Conservation (phyloP, 2,888 invertebrate genomes). For the Augochlorella aurata region DNA sequence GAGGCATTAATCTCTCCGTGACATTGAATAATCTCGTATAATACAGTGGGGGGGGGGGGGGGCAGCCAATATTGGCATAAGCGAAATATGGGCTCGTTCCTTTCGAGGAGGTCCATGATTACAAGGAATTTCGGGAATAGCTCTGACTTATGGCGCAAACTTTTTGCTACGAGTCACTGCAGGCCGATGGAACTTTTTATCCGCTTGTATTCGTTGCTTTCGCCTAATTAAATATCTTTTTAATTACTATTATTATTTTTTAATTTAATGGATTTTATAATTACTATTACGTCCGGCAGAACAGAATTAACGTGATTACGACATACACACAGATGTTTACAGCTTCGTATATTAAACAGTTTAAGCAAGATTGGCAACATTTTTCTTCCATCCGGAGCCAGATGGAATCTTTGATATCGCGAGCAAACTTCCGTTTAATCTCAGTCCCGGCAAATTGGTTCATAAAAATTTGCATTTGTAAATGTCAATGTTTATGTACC, state of each 20-base stretch:
- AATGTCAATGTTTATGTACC: neutral
- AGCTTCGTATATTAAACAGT: neutral
- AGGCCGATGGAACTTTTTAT: neutral
- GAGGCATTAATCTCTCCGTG: constrained; percentile 38
- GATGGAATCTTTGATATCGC: neutral
- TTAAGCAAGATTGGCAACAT: neutral
- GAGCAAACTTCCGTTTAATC: neutral
- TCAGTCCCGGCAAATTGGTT: neutral
- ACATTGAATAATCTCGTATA: constrained; percentile 47
- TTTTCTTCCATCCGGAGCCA: neutral
- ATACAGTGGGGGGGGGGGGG: constrained; percentile 13
- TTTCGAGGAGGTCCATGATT: constrained; percentile 16
- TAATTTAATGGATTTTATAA: neutral
- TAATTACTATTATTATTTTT: neutral
- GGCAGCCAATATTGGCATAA: constrained; percentile 38
- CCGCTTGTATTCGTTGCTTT: neutral
- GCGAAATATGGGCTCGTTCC: constrained; percentile 40
- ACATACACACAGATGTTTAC: too few species aligned
- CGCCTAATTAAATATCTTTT: neutral
- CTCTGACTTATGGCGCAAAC: constrained; percentile 23
- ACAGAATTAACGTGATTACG: too few species aligned
- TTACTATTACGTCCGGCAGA: too few species aligned
- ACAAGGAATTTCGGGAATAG: constrained; percentile 14
- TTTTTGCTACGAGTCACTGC: neutral
- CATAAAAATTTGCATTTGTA: neutral